Evolutionary conservation across 2,797 vertebrate genomes (phyloP).

Genomic region (Acrocephalus scirpaceus): DNA sequence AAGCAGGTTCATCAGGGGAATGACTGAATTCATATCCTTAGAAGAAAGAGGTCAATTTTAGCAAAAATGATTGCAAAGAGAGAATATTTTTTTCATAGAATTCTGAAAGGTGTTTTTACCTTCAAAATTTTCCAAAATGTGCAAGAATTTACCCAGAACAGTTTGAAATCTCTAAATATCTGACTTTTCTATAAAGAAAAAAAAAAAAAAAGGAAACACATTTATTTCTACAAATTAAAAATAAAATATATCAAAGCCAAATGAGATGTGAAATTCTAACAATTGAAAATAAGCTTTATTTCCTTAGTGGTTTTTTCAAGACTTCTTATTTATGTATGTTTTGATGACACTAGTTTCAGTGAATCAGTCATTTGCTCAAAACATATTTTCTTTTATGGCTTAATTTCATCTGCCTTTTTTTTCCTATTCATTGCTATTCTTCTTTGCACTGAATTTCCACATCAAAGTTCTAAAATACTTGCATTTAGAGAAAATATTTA

Average conservation of each 20-base stretch:
- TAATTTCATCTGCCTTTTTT: not conserved
- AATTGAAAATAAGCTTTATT: not conserved
- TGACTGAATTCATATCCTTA: not conserved
- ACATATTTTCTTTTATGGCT: not conserved
- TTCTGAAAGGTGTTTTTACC: not conserved
- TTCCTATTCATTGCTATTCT: not conserved
- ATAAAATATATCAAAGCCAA: not conserved
- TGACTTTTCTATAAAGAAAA: not conserved
- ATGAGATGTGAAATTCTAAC: not conserved
- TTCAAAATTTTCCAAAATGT: not conserved
- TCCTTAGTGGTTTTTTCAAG: not conserved
- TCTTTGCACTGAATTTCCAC: not conserved
- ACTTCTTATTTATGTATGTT: not conserved
- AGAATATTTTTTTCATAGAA: not conserved
- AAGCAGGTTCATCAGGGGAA: not conserved
- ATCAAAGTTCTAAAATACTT: not conserved
- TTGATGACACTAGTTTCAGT: not conserved
- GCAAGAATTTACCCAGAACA: not conserved
- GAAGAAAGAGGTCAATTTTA: not conserved
- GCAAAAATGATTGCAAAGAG: not conserved
- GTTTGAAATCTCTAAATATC: not conserved
- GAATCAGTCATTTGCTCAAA: not conserved
- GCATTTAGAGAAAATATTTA: not conserved
- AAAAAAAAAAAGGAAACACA: fast-evolving
- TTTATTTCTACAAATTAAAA: not conserved